Base-by-base conservation (phyloP, 37 sponge, comb jelly and placozoan genomes). In the Chondrosia reniformis region DNA sequence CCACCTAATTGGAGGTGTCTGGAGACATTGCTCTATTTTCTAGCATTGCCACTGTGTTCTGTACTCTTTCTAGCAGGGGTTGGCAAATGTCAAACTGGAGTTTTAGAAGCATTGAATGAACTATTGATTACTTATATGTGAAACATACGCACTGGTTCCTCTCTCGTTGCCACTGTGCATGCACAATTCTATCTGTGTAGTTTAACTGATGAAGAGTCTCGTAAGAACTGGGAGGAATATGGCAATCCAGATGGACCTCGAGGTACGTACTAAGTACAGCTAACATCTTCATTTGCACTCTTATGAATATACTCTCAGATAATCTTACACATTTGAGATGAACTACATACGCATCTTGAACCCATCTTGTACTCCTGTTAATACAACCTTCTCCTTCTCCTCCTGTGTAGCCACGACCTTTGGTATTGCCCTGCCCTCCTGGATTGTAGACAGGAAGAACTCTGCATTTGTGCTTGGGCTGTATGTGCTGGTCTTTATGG, bases 361-460 rank as follows among this genome's bases (percentile, higher is more conserved):
- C 15, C 15, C 52, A 10, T 49, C 15, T 49, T 49, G 52, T 15
- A 49, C 52, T 49, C 52, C 10, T 10, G 10, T 49, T 19, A 49
- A 19, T 49, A 49, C 52, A 19, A 19, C 52, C 52, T 49, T 10
- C 15, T 10, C 10, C 15, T 49, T 19, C 10, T 49, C 52, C 8
- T 25, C 76, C 52, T 22, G 21, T 49, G 2, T 17, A 77, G 78
- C 86, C 37, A 71, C 81, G 22, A 85, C 67, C 25, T 95, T 97
- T 87, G 92, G 92, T 25, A 95, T 97, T 41, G 99, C 99, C 34
- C 84, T 97, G 33, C 99, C 99, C 0, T 83, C 95, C 12, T 95
- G 93, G 93, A 89, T 97, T 45, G 96, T 95, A n/a, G 91, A 89
- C 63, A 87, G 92, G 79, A 69, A 97, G 54, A 91, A 90, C 56